Percentiles rank a stretch among this genome's conserved stretches.
Evolutionary conservation across 2,113 vertebrate genomes (phyloP).

Genomic region (Megatriorchis doriae): DNA sequence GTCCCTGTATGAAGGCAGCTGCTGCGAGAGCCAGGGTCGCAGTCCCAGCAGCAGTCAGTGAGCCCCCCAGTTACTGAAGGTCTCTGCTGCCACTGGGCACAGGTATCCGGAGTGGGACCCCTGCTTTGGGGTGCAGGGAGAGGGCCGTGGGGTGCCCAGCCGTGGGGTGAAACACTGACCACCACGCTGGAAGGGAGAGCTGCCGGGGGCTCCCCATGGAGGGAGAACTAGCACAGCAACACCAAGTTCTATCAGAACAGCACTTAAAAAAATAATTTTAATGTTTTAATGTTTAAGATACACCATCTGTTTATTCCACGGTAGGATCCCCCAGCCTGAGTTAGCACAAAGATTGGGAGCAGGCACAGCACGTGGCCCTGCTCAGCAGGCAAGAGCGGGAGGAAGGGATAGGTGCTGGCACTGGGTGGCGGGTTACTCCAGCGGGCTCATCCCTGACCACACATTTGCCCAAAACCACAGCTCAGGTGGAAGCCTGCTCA

Average conservation of each 20-base stretch:
- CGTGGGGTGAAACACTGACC: fast-evolving
- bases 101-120: background rate
- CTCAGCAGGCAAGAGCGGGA: background rate
- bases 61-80: background rate
- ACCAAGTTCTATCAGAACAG: background rate
- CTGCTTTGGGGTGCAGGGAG: background rate
- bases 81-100: background rate
- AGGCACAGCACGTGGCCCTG: fast-evolving
- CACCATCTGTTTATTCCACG: background rate
- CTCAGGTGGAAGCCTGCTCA: background rate
- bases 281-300: background rate
- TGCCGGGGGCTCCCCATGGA: background rate
- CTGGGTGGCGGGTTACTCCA: background rate
- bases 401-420: fast-evolving
- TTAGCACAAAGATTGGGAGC: background rate
- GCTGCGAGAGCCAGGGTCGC: background rate
- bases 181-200: fast-evolving
- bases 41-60: background rate
- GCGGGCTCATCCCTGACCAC: background rate
- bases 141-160: background rate
- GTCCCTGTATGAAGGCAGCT: fast-evolving
- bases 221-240: background rate
- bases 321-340: background rate
- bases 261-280: constrained; percentile 44
- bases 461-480: background rate